phyloP scores from a whole-genome alignment of 2,888 invertebrate genomes.

The Rapana venosa region DNA sequence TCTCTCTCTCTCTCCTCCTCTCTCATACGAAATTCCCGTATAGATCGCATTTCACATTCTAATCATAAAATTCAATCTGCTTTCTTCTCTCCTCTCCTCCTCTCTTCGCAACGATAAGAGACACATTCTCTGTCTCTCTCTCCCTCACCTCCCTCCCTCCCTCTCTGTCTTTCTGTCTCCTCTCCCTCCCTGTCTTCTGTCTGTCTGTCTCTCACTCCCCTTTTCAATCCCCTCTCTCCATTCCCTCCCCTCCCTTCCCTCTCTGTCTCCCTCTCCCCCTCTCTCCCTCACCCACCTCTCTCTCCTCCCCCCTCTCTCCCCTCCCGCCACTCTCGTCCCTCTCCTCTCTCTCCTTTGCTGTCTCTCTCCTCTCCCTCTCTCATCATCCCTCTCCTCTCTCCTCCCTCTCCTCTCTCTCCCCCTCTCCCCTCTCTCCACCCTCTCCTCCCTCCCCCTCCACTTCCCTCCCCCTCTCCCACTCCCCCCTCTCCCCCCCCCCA shows the following conservation, averaged over 20 bases:
- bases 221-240: neutral
- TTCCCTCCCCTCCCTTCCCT: neutral
- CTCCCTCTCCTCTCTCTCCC: conserved; percentile 32
- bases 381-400: conserved; percentile 12
- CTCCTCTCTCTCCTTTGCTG: neutral
- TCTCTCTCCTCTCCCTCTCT: no score
- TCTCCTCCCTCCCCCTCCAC: neutral
- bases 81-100: no score
- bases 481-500: neutral
- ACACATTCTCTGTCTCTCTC: no score
- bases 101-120: no score
- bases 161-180: neutral
- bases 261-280: neutral
- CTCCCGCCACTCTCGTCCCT: no score
- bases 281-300: neutral
- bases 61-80: no score
- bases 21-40: no score
- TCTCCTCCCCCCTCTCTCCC: neutral
- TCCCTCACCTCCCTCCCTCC: neutral
- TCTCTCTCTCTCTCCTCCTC: no score
- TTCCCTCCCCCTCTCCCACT: neutral
- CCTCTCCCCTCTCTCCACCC: no score
- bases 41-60: no score
- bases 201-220: neutral
- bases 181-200: neutral